Base-by-base conservation (phyloP, 2,113 vertebrate species). In the Echinops telfairi region DNA sequence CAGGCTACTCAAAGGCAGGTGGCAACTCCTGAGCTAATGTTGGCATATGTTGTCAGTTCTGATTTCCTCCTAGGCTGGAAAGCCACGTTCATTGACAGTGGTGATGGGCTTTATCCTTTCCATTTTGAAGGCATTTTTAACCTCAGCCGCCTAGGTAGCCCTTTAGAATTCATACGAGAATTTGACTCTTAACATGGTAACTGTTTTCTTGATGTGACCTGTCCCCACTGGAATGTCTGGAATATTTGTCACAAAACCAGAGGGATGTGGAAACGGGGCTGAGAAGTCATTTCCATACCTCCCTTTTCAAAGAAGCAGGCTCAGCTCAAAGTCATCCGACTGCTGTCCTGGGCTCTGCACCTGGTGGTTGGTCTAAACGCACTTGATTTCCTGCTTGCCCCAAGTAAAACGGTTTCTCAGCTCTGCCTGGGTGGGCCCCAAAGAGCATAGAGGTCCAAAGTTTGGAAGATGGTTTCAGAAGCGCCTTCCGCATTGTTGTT, bases 1-100 rank as follows among this genome's bases (percentile, higher is more conserved):
- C 0, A 0, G 93, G 79, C 62, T 94, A n/a, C 27, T 8, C 0
- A 88, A 76, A 9, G 20, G 82, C 96, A 86, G 22, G 64, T 7
- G 94, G 83, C 36, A 66, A 84, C 66, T 91, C 68, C 84, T 66
- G 53, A 92, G 64, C 68, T 95, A 7, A 92, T 94, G 97, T 95
- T 92, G 94, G 92, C 70, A 86, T 64, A 76, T 75, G 91, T 92
- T 95, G 82, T 95, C 86, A 91, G 31, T 87, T 96, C 93, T 95
- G 43, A 94, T 97, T 96, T 94, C 97, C 93, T 97, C 78, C 66
- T 47, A 31, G 33, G 79, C 83, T 95, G 84, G 83, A 88, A 97
- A 97, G 95, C 33, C 0, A 22, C 88, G 96, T 97, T 90, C 92
- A 29, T 93, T 97, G 93, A 0, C 31, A 60, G 90, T 91, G 89